phyloP scores from a whole-genome alignment of 1,140 invertebrate species.

The Coelopa frigida region DNA sequence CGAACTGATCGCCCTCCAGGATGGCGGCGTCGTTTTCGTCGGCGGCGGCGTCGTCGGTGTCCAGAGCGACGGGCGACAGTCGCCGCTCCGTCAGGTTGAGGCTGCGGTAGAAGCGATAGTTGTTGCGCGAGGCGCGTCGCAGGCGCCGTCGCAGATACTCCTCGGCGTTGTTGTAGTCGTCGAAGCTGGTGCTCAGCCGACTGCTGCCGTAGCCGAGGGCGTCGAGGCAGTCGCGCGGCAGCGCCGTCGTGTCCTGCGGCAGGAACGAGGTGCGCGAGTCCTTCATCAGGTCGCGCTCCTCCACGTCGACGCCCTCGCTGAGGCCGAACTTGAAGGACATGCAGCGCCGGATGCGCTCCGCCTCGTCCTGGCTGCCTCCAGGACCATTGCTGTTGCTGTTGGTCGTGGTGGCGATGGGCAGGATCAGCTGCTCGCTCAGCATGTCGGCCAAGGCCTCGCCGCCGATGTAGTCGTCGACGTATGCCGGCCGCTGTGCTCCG shows the following conservation, averaged over 20 bases:
- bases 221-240: conserved; percentile 30
- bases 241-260: conserved; percentile 22
- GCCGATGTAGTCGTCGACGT: conserved; percentile 20
- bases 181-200: background rate
- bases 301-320: conserved; percentile 31
- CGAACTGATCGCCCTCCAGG: background rate
- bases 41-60: background rate
- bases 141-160: background rate
- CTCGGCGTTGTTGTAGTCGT: no score
- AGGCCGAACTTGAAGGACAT: conserved; percentile 28
- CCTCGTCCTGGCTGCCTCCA: conserved; percentile 10
- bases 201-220: conserved; percentile 1
- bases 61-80: background rate
- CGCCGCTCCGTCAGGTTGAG: no score
- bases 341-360: conserved; percentile 24
- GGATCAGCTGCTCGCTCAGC: conserved; percentile 28
- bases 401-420: conserved; percentile 16
- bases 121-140: background rate
- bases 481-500: conserved; percentile 16
- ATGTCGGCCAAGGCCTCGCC: conserved; percentile 26
- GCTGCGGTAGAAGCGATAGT: no score
- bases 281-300: conserved; percentile 39
- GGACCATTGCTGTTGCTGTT: conserved; percentile 6
- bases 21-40: background rate
- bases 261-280: conserved; percentile 42